Conservation (phyloP, 2,797 vertebrate species). For the Cynodonichthys magdalenae region DNA sequence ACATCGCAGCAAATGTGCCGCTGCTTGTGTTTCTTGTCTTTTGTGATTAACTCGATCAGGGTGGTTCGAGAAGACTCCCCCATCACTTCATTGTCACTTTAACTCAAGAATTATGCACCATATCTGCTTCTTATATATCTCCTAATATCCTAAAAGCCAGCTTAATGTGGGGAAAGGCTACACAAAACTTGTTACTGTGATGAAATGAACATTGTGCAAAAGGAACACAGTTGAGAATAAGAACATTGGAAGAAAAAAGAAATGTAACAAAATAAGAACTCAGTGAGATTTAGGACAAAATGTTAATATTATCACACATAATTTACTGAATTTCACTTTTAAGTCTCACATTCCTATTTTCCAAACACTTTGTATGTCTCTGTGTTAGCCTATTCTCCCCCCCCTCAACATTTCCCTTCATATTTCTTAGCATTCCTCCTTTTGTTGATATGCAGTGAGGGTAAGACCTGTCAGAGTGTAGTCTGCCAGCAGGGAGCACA, state of each 20-base stretch:
- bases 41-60: slow-evolving; percentile 14
- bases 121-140: background rate
- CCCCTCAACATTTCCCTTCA: slow-evolving; percentile 3
- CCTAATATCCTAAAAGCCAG: background rate
- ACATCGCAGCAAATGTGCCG: slow-evolving; percentile 44
- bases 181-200: background rate
- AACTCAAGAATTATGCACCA: slow-evolving; percentile 16
- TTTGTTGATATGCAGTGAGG: slow-evolving; percentile 50
- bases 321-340: background rate
- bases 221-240: too few species aligned
- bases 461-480: slow-evolving; percentile 43
- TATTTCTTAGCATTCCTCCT: slow-evolving; percentile 17
- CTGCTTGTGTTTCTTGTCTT: slow-evolving; percentile 48
- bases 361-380: too few species aligned
- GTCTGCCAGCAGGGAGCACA: slow-evolving; percentile 51
- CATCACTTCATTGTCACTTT: slow-evolving; percentile 2
- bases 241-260: too few species aligned
- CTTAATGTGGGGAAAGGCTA: too few species aligned
- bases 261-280: too few species aligned
- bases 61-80: slow-evolving; percentile 23
- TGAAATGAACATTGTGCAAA: background rate
- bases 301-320: background rate
- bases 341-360: background rate
- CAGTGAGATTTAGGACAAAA: too few species aligned
- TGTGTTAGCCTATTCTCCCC: slow-evolving; percentile 1